Evolutionary conservation across 2,888 invertebrate genomes (phyloP), one percentile per base, ranked within the genome.

Genomic region (Meiosimyza platycephala): DNA sequence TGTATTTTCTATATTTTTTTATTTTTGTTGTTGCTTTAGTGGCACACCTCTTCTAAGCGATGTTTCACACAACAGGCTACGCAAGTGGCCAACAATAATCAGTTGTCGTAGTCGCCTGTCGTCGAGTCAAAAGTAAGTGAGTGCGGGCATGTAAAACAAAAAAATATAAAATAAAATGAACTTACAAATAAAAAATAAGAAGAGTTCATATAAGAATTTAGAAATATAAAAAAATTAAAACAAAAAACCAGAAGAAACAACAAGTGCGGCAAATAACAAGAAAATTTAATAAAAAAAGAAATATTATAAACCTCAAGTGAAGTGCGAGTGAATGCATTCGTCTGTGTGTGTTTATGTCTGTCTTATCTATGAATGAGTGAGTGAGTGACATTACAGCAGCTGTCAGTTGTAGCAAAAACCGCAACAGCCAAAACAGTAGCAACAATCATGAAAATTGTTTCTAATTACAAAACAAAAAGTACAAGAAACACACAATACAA

Each of bases 91-190:
- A 9, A 33, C 28, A 28, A 12, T 13, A n/a, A 28, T 40, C 15
- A 22, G 60, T 28, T 54, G 64, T 69, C 72, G 69, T 69, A 72
- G 69, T 74, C 71, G 71, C 63, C 60, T 68, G 68, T 72, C 71
- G 71, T 74, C 68, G 68, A 62, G 66, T 71, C 62, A 28, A 60
- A 71, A 68, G 71, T 74, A 64, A 72, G 71, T 68, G 70, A 33
- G 16, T 57, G 33, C 55, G 50, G 65, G 54, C n/a, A 7, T 16
- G 54, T 28, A 28, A 28, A 54, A 54, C 2, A 54, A 54, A 65
- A 28, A 65, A 54, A 22, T 6, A 51, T n/a, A 6, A 51, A 54
- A 48, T 22, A 65, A 13, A 65, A 65, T 15, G 50, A 11, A 18
- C 48, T 51, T 12, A 22, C 18, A 51, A 65, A 13, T 28, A 54